Evolutionary conservation across 2,888 invertebrate genomes (phyloP).

Genomic region (Drosophila anomelani): DNA sequence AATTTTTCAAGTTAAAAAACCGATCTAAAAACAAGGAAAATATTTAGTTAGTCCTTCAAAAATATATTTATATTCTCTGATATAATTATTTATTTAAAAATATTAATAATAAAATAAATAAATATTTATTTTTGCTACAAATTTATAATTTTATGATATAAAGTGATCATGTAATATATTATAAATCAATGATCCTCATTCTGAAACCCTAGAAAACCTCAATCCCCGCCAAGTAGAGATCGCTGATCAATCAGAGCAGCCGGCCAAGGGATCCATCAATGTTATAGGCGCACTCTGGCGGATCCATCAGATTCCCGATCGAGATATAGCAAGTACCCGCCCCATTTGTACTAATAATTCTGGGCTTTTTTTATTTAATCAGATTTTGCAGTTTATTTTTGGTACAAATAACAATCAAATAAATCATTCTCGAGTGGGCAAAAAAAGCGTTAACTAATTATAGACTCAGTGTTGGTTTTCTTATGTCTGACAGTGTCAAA

Average conservation of each 20-base stretch:
- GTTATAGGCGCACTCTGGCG: not conserved
- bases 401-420: slow-evolving; percentile 55
- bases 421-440: slow-evolving; percentile 71
- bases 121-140: too few relatives aligned
- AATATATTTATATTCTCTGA: not conserved
- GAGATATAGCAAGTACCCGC: slow-evolving; percentile 16
- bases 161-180: too few relatives aligned
- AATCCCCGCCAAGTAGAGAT: not conserved
- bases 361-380: slow-evolving; percentile 30
- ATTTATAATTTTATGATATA: too few relatives aligned
- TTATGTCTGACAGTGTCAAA: slow-evolving; percentile 65
- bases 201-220: not conserved
- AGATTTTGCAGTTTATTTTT: slow-evolving; percentile 44
- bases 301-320: slow-evolving; percentile 40
- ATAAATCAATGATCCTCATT: not conserved
- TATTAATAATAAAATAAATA: not conserved
- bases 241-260: slow-evolving; percentile 18
- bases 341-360: slow-evolving; percentile 36
- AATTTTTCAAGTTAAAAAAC: not conserved
- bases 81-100: not conserved
- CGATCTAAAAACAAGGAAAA: not conserved
- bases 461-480: slow-evolving; percentile 19
- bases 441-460: slow-evolving; percentile 53
- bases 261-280: slow-evolving; percentile 55
- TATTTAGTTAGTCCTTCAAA: too few relatives aligned